A percentile compares a stretch with the other conserved stretches of the same genome.
Evolutionary conservation across 2,113 vertebrate genomes (phyloP).

Genomic region (Ammodytes marinus): DNA sequence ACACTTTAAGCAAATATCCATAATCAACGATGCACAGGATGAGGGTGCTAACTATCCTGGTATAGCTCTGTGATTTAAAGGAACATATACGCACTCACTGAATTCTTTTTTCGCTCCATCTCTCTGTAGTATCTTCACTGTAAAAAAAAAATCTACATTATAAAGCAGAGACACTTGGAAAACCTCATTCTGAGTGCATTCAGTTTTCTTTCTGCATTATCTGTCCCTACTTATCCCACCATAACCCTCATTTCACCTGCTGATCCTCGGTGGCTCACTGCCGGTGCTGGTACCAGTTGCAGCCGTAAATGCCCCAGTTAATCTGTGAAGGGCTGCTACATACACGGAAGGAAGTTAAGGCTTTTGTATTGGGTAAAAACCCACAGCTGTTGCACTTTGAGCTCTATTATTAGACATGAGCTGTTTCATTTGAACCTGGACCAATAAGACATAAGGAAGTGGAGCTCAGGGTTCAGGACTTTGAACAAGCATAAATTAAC

Average conservation of each 20-base stretch:
- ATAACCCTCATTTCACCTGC: slow-evolving; percentile 39
- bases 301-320: slow-evolving; percentile 32
- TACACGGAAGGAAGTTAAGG: slow-evolving; percentile 41
- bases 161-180: slow-evolving; percentile 9
- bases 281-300: slow-evolving; percentile 39
- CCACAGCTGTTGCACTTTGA: slow-evolving; percentile 23
- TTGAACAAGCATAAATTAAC: slow-evolving; percentile 19
- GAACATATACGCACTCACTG: not conserved
- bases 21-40: not conserved
- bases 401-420: slow-evolving; percentile 55
- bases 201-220: slow-evolving; percentile 14
- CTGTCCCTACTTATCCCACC: slow-evolving; percentile 18
- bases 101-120: not conserved
- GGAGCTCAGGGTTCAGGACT: slow-evolving; percentile 24
- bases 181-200: slow-evolving; percentile 8
- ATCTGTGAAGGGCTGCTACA: slow-evolving; percentile 38
- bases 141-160: not conserved
- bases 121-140: slow-evolving; percentile 1
- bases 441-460: slow-evolving; percentile 12
- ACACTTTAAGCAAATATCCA: not conserved
- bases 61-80: not conserved
- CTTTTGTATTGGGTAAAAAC: slow-evolving; percentile 50
- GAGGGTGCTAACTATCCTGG: not conserved
- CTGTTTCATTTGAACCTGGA: slow-evolving; percentile 4
- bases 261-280: slow-evolving; percentile 44